Percentiles rank a stretch among this genome's conserved stretches.
These are phyloP conservation scores for Lysiphlebus fabarum DNA, from an alignment of 1,140 invertebrate genomes.

Conservation along the genomic window DNA sequence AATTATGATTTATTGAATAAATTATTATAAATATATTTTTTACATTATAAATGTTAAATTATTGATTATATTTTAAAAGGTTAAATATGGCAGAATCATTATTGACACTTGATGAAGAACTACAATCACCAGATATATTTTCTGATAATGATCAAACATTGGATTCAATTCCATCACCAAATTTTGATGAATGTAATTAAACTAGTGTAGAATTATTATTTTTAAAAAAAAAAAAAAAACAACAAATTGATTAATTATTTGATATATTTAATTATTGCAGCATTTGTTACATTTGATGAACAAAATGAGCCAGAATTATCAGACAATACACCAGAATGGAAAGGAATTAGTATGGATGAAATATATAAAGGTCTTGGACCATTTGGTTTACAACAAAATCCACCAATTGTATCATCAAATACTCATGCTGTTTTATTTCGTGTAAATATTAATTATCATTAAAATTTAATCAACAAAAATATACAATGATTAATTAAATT, in stretches of 20 bases:
- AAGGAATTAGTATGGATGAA: slow-evolving; percentile 49
- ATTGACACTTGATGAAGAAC: slow-evolving; percentile 37
- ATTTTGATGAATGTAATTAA: slow-evolving; percentile 29
- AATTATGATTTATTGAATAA: no score
- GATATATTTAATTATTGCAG: slow-evolving; percentile 25
- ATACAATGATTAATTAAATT: not conserved
- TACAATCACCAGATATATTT: slow-evolving; percentile 36
- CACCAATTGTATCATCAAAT: slow-evolving; percentile 42
- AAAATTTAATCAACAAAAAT: no score
- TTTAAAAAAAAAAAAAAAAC: no score
- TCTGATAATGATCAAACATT: slow-evolving; percentile 33
- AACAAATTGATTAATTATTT: not conserved
- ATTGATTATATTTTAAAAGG: not conserved
- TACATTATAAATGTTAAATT: no score
- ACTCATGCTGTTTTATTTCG: slow-evolving; percentile 47
- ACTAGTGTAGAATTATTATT: slow-evolving; percentile 3
- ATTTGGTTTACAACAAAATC: slow-evolving; percentile 44
- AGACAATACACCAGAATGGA: slow-evolving; percentile 43
- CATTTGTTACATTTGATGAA: slow-evolving; percentile 33
- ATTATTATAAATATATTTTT: no score
- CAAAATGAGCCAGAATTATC: slow-evolving; percentile 37
- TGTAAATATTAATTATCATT: slow-evolving; percentile 28
- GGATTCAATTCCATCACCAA: slow-evolving; percentile 14
- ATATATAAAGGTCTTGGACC: slow-evolving; percentile 43
- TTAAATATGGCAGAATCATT: slow-evolving; percentile 34